Percentiles rank a stretch among this genome's conserved stretches.
Conservation (phyloP, 92 coral and sea anemone genomes). For the Galaxea fascicularis region DNA sequence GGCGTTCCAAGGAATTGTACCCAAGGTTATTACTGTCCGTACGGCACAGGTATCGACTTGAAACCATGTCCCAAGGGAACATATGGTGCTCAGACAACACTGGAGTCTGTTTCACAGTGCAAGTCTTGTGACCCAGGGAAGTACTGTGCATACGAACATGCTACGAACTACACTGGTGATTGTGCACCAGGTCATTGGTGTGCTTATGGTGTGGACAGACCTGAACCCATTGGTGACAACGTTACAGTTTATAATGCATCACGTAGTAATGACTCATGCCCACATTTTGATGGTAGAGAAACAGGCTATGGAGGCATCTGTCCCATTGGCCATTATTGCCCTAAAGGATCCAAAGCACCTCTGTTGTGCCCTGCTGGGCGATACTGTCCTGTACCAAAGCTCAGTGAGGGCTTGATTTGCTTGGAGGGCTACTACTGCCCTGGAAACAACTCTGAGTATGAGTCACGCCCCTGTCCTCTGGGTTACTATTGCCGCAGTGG, state of each 20-base stretch:
- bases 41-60: slow-evolving; percentile 94
- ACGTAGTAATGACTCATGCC: slow-evolving; percentile 77
- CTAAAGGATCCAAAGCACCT: slow-evolving; percentile 81
- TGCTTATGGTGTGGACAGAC: slow-evolving; percentile 94
- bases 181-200: slow-evolving; percentile 97
- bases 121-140: slow-evolving; percentile 94
- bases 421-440: slow-evolving; percentile 95
- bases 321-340: slow-evolving; percentile 89
- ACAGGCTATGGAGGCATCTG: slow-evolving; percentile 97
- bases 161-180: slow-evolving; percentile 71
- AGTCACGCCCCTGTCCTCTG: slow-evolving; percentile 90
- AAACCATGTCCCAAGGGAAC: slow-evolving; percentile 97
- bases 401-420: slow-evolving; percentile 78
- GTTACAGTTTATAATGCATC: slow-evolving; percentile 54
- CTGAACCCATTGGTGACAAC: slow-evolving; percentile 86
- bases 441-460: slow-evolving; percentile 89
- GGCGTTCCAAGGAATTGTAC: slow-evolving; percentile 87
- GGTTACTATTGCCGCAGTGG: slow-evolving; percentile 97
- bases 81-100: slow-evolving; percentile 86
- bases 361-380: slow-evolving; percentile 81
- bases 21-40: slow-evolving; percentile 91
- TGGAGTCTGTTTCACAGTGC: slow-evolving; percentile 82
- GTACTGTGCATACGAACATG: slow-evolving; percentile 88
- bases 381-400: slow-evolving; percentile 79
- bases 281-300: slow-evolving; percentile 89